A percentile compares a stretch with the other conserved stretches of the same genome.
Conservation (phyloP, 2,888 invertebrate genomes). For the Synergus japonicus region DNA sequence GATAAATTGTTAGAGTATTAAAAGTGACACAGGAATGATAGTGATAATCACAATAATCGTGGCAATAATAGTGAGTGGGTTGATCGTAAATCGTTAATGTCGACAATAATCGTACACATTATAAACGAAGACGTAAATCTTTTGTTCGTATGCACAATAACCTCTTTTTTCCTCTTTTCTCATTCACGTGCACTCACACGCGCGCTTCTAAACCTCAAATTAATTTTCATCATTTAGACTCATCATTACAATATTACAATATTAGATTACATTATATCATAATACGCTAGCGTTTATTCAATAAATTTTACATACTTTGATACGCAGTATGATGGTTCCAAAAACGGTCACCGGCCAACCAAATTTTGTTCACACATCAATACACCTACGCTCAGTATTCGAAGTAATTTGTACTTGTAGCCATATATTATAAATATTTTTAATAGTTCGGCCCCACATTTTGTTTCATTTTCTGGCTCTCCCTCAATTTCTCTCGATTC, state of each 20-base stretch:
- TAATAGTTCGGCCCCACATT: conserved; percentile 74
- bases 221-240: conserved; percentile 76
- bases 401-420: conserved; percentile 78
- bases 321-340: conserved; percentile 78
- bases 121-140: conserved; percentile 60
- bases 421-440: conserved; percentile 78
- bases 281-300: conserved; percentile 77
- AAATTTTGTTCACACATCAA: conserved; percentile 78
- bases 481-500: conserved; percentile 52
- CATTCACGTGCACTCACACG: conserved; percentile 72
- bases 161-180: conserved; percentile 67
- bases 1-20: conserved; percentile 49
- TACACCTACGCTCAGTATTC: conserved; percentile 78
- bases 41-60: conserved; percentile 74
- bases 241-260: conserved; percentile 78
- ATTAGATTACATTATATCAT: conserved; percentile 77
- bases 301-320: conserved; percentile 78
- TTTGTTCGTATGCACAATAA: conserved; percentile 76
- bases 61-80: conserved; percentile 65
- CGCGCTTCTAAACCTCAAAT: conserved; percentile 75
- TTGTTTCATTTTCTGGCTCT: conserved; percentile 59
- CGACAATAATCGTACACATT: conserved; percentile 67
- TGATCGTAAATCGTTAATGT: conserved; percentile 63
- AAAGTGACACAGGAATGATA: conserved; percentile 57
- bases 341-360: conserved; percentile 78